Evolutionary conservation across 2,888 invertebrate species (phyloP).

Genomic region (Fragum sueziense): DNA sequence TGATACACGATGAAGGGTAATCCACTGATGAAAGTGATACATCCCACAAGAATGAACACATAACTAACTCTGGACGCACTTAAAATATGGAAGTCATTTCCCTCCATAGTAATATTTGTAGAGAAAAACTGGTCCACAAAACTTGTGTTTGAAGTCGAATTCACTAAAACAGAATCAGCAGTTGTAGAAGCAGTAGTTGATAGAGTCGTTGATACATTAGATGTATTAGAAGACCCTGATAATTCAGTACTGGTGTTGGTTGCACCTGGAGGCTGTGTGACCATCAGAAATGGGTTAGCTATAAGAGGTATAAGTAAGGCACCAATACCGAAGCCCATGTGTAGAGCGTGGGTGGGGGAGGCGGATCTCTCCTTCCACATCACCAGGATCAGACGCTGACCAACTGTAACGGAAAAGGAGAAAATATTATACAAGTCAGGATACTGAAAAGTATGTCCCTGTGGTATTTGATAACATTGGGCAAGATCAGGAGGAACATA

Average conservation of each 20-base stretch:
- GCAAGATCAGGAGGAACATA: too few relatives aligned
- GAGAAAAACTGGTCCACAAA: slow-evolving; percentile 6
- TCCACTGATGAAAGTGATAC: not conserved
- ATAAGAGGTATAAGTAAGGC: slow-evolving; percentile 63
- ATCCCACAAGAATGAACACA: slow-evolving; percentile 3
- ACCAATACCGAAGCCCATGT: slow-evolving; percentile 70
- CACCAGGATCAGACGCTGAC: slow-evolving; percentile 60
- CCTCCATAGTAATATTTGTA: not conserved
- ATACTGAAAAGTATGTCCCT: too few relatives aligned
- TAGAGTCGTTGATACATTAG: not conserved
- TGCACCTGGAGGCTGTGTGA: not conserved
- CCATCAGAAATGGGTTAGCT: slow-evolving; percentile 64
- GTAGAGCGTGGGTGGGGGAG: slow-evolving; percentile 65
- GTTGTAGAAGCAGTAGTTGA: not conserved
- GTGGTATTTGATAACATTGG: too few relatives aligned
- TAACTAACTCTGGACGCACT: not conserved
- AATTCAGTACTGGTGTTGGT: not conserved
- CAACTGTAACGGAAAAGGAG: slow-evolving; percentile 54
- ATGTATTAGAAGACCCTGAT: not conserved
- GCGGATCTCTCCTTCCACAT: slow-evolving; percentile 66
- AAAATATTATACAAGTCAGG: too few relatives aligned
- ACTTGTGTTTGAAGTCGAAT: not conserved
- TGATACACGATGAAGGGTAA: slow-evolving; percentile 11
- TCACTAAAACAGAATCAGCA: not conserved
- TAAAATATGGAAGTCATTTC: not conserved